Percentiles rank a stretch among this genome's conserved stretches.
Evolutionary conservation across 2,888 invertebrate genomes (phyloP).

Genomic region (Clepsis dumicolana): DNA sequence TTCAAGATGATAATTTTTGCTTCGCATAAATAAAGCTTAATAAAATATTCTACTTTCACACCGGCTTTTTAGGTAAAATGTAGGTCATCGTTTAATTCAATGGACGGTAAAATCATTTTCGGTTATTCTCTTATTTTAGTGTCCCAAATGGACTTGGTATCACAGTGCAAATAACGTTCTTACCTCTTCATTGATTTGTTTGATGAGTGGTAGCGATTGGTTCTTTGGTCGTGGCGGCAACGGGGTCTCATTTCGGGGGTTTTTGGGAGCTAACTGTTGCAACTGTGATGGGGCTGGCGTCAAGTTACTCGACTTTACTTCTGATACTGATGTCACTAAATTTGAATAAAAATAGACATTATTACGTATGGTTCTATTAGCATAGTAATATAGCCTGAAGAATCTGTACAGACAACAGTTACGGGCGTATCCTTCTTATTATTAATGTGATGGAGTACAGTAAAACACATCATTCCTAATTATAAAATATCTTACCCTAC

Average conservation of each 20-base stretch:
- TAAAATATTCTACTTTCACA: background rate
- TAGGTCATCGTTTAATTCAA: background rate
- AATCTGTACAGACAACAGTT: too few species aligned
- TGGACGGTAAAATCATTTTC: background rate
- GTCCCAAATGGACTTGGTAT: background rate
- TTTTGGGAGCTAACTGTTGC: conserved; percentile 48
- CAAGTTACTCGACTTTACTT: conserved; percentile 78
- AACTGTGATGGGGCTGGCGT: conserved; percentile 60
- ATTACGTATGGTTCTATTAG: too few species aligned
- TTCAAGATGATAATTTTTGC: background rate
- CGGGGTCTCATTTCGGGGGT: conserved; percentile 51
- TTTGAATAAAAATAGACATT: background rate
- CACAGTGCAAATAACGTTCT: conserved; percentile 22
- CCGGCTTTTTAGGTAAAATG: background rate
- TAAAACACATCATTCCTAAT: too few species aligned
- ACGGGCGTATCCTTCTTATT: too few species aligned
- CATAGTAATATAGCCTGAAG: too few species aligned
- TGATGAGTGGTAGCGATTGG: conserved; percentile 74
- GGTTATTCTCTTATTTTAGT: background rate
- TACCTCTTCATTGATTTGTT: conserved; percentile 83
- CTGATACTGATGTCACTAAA: conserved; percentile 74
- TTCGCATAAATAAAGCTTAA: background rate
- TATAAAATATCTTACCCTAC: background rate
- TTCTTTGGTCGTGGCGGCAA: conserved; percentile 68
- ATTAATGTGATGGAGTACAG: too few species aligned